phyloP scores from a whole-genome alignment of 2,113 vertebrate genomes.

The Cervus canadensis region DNA sequence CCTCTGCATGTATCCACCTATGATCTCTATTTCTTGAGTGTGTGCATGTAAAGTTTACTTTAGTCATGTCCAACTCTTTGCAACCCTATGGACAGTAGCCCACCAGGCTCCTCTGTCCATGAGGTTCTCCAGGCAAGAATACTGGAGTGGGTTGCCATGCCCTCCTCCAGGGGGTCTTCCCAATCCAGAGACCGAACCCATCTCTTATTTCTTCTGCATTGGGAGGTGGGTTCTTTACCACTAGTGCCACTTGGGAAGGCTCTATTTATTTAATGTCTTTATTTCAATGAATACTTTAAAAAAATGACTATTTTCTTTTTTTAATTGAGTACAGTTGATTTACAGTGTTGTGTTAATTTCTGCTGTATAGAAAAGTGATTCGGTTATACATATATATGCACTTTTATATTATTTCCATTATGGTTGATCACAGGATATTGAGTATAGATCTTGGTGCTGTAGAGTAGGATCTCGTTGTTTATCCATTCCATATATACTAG shows the following conservation, averaged over 20 bases:
- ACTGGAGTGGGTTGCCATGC: neutral
- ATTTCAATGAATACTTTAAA: neutral
- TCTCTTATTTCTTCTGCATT: neutral
- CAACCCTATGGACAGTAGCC: neutral
- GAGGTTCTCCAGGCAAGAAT: neutral
- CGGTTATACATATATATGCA: neutral
- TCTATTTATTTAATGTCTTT: neutral
- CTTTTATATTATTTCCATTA: neutral
- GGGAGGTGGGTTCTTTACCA: neutral
- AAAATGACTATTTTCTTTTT: neutral
- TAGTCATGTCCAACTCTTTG: neutral
- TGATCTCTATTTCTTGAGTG: neutral
- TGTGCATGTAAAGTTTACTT: neutral
- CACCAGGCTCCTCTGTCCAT: neutral
- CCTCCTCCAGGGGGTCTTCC: neutral
- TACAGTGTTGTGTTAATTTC: neutral
- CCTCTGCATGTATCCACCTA: neutral
- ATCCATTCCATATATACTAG: neutral
- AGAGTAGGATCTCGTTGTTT: neutral
- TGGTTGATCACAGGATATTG: neutral
- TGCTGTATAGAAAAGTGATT: neutral
- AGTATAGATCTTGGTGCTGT: no score
- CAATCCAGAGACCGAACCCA: neutral
- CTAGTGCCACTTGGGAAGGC: neutral
- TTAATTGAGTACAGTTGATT: neutral